These are phyloP conservation scores for Ptychoptera contaminata DNA, from an alignment of 2,888 invertebrate species.

Conservation along the genomic window DNA sequence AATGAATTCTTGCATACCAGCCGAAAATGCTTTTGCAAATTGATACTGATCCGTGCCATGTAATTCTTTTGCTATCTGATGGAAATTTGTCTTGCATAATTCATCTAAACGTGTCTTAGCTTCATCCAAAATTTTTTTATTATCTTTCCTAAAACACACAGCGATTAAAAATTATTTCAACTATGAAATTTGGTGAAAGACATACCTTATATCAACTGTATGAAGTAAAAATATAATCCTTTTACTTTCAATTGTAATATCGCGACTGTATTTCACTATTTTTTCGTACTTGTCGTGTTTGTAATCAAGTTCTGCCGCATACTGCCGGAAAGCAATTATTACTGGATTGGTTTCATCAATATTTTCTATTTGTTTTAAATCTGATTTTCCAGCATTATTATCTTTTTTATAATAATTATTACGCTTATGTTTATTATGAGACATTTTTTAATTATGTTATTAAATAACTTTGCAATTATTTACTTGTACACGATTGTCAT, in stretches of 20 bases:
- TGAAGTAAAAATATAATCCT: slow-evolving; percentile 76
- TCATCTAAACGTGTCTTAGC: slow-evolving; percentile 50
- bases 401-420: slow-evolving; percentile 2
- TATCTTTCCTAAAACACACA: slow-evolving; percentile 35
- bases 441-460: neutral
- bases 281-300: slow-evolving; percentile 74
- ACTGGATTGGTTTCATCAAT: slow-evolving; percentile 23
- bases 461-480: too few species aligned
- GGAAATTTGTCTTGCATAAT: slow-evolving; percentile 37
- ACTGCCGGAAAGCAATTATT: slow-evolving; percentile 37
- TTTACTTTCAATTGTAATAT: slow-evolving; percentile 82
- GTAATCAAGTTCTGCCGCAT: slow-evolving; percentile 48
- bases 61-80: slow-evolving; percentile 57
- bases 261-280: slow-evolving; percentile 64
- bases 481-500: too few species aligned
- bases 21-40: slow-evolving; percentile 48
- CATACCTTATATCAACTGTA: slow-evolving; percentile 36
- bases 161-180: slow-evolving; percentile 3
- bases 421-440: slow-evolving; percentile 1
- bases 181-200: neutral
- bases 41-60: slow-evolving; percentile 52
- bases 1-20: slow-evolving; percentile 61
- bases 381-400: slow-evolving; percentile 6
- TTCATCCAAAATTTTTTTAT: slow-evolving; percentile 39
- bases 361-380: slow-evolving; percentile 3